Percentiles rank a stretch among this genome's conserved stretches.
Conservation (phyloP, 2,888 invertebrate species). For the Cactoblastis cactorum region DNA sequence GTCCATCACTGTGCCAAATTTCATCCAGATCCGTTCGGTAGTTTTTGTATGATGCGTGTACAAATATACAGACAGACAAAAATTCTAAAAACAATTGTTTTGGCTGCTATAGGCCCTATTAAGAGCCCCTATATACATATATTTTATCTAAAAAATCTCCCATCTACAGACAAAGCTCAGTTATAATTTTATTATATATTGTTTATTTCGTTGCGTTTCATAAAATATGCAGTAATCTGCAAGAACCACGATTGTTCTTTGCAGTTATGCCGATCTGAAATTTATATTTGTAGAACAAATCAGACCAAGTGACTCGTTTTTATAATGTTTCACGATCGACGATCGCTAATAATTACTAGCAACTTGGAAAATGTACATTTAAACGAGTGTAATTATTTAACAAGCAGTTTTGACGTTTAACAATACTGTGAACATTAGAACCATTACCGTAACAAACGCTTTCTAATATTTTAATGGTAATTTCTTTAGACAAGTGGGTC, state of each 20-base stretch:
- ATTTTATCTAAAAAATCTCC: too few species aligned
- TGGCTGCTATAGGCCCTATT: too few species aligned
- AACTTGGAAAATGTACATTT: slow-evolving; percentile 8
- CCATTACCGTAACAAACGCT: slow-evolving; percentile 29
- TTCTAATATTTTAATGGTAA: slow-evolving; percentile 43
- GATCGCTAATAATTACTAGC: neutral
- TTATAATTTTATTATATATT: too few species aligned
- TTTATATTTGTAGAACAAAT: neutral
- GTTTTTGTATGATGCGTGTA: too few species aligned
- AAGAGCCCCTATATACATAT: too few species aligned
- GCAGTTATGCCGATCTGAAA: neutral
- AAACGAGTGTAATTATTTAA: slow-evolving; percentile 8
- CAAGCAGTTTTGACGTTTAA: slow-evolving; percentile 6
- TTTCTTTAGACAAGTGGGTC: slow-evolving; percentile 31
- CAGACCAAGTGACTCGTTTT: neutral
- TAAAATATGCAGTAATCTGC: too few species aligned
- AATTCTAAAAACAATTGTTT: too few species aligned
- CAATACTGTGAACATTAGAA: slow-evolving; percentile 16
- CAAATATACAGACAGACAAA: too few species aligned
- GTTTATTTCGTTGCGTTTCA: too few species aligned
- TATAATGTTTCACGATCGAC: neutral
- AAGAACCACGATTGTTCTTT: slow-evolving; percentile 2
- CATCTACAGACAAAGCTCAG: too few species aligned
- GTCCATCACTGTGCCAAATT: too few species aligned
- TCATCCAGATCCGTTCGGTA: too few species aligned